Base-by-base conservation (phyloP, 2,113 vertebrate species). In the Hassar affinis region DNA sequence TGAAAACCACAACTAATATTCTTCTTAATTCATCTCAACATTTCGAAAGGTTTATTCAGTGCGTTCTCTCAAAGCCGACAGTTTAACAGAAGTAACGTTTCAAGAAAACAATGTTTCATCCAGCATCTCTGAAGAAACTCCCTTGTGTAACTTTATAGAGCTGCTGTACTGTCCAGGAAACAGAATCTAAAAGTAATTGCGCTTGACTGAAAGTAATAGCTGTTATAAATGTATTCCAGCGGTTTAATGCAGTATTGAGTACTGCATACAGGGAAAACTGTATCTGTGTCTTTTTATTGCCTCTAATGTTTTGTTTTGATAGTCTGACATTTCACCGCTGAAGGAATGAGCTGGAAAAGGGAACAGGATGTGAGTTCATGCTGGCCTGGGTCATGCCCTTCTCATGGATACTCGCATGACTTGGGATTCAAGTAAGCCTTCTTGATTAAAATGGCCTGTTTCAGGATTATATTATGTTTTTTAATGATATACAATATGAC, bases 301-400 rank as follows among this genome's bases (percentile, higher is more conserved):
- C 7, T 51, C 27, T 30, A 30, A 12, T 72, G n/a, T 72, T 47
- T 27, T 72, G 69, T 72, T 72, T 72, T 72, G 69, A 72, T 49
- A 72, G 25, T 77, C 75, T 77, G 30, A 35, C 30, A 56, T 77
- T 8, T 54, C 20, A 56, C 2, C 75, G 30, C 51, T 56, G 17
- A 56, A 56, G 30, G 75, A 77, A 77, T 77, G 56, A 78, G 56
- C 54, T 78, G 35, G 76, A 57, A 45, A 27, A 59, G n/a, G 30
- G 54, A 59, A 45, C 35, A 78, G 76, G 76, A 78, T 59, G 6
- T 45, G 76, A 78, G 22, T 59, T 45, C 76, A 78, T 59, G 35
- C 35, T n/a, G 22, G 11, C 12, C 20, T 42, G 33, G 12, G 33
- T 15, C 25, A 12, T 42, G 14, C 10, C 18, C 30, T 78, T 25